Evolutionary conservation across 2,888 invertebrate species (phyloP).

Genomic region (Drosophila neoperkinsi): DNA sequence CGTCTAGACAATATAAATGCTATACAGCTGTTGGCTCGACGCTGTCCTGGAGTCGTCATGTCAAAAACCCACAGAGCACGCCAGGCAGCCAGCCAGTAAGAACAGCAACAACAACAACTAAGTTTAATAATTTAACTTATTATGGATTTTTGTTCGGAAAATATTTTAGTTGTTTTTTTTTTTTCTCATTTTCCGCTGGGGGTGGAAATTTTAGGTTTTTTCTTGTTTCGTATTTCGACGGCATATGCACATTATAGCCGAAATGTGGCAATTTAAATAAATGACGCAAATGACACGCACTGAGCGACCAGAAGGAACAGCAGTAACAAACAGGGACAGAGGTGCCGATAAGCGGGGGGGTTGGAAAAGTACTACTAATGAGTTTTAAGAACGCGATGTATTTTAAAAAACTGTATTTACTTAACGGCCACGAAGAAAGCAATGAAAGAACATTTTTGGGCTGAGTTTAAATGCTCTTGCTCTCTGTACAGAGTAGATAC

Average conservation of each 20-base stretch:
- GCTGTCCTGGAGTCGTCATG: conserved; percentile 56
- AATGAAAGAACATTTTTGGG: conserved; percentile 14
- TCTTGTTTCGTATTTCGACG: conserved; percentile 20
- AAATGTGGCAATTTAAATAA: conserved; percentile 82
- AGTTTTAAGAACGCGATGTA: conserved; percentile 59
- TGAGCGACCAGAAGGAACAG: conserved; percentile 24
- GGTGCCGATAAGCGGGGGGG: conserved; percentile 6
- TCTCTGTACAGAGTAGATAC: conserved; percentile 31
- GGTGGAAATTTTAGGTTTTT: conserved; percentile 58
- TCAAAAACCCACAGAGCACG: conserved; percentile 49
- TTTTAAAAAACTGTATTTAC: conserved; percentile 31
- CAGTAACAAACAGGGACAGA: conserved; percentile 1
- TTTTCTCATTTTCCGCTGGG: conserved; percentile 44
- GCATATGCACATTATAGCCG: conserved; percentile 74
- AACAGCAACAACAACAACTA: conserved; percentile 38
- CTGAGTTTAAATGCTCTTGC: not conserved
- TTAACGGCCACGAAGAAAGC: not conserved
- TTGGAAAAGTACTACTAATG: conserved; percentile 56
- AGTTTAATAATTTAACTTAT: conserved; percentile 80
- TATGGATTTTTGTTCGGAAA: conserved; percentile 73
- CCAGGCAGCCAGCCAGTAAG: conserved; percentile 28
- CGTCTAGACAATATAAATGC: not conserved
- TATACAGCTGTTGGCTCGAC: not conserved
- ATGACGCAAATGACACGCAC: conserved; percentile 76
- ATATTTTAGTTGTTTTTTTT: conserved; percentile 47